A percentile compares a stretch with the other conserved stretches of the same genome.
phyloP scores from a whole-genome alignment of 2,113 vertebrate species.

The Ammospiza nelsoni region DNA sequence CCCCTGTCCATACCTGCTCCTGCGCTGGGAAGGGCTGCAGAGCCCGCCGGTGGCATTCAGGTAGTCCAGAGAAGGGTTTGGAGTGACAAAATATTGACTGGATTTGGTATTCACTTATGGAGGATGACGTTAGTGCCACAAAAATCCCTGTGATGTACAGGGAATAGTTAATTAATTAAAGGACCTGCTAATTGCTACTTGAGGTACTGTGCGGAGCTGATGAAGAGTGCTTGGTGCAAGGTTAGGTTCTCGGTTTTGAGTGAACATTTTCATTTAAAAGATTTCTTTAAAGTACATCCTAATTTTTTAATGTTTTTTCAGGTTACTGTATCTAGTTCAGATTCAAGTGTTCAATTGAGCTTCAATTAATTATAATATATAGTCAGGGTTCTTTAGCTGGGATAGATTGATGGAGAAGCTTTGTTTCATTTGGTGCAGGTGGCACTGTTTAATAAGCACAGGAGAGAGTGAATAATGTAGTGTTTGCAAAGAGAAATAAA shows the following conservation, averaged over 20 bases:
- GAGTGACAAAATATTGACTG: conserved; percentile 81
- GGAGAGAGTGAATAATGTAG: conserved; percentile 81
- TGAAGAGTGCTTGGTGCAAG: conserved; percentile 72
- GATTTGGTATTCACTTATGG: conserved; percentile 69
- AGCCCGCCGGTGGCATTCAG: conserved; percentile 11
- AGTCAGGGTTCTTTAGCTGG: conserved; percentile 73
- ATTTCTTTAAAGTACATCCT: conserved; percentile 73
- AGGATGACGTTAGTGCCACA: conserved; percentile 72
- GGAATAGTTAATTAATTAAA: conserved; percentile 82
- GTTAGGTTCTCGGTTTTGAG: conserved; percentile 70
- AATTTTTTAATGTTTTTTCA: conserved; percentile 68
- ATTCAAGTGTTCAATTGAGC: conserved; percentile 76
- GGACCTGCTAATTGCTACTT: conserved; percentile 81
- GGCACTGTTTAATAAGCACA: conserved; percentile 84
- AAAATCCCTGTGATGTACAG: conserved; percentile 75
- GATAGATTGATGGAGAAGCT: conserved; percentile 76
- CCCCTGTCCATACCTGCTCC: conserved; percentile 37
- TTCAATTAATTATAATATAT: conserved; percentile 81
- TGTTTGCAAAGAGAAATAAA: conserved; percentile 81
- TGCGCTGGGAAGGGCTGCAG: not conserved
- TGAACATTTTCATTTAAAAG: conserved; percentile 70
- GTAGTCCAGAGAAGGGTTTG: conserved; percentile 59
- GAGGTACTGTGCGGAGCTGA: conserved; percentile 73
- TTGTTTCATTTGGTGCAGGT: conserved; percentile 83
- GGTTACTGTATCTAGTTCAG: conserved; percentile 67